These are phyloP conservation scores for Empis stercorea DNA, from an alignment of 2,888 invertebrate genomes.

Conservation along the genomic window DNA sequence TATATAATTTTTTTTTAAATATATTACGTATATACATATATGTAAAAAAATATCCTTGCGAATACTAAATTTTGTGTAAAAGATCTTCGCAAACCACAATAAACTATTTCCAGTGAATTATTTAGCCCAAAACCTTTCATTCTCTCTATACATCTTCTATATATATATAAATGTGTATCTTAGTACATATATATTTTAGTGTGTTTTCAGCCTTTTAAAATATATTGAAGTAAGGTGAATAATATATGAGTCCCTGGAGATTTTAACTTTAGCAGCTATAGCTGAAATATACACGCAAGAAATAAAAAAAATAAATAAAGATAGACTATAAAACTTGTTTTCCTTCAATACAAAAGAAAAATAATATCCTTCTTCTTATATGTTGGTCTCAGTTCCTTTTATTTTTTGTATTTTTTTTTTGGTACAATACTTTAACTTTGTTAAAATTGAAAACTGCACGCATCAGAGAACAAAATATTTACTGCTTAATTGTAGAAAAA, in stretches of 20 bases:
- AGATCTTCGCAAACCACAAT: too few relatives aligned
- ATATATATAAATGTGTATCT: too few relatives aligned
- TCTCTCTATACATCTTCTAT: too few relatives aligned
- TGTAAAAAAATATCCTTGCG: too few relatives aligned
- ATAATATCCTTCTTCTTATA: neutral
- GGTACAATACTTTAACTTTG: neutral
- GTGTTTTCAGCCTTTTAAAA: conserved; percentile 2
- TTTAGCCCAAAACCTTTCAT: too few relatives aligned
- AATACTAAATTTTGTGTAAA: too few relatives aligned
- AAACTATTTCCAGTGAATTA: too few relatives aligned
- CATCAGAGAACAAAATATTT: conserved; percentile 10
- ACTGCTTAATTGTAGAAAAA: neutral
- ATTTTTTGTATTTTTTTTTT: neutral
- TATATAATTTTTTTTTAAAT: too few relatives aligned
- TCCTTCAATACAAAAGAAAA: neutral
- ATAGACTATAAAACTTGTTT: neutral
- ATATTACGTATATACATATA: too few relatives aligned
- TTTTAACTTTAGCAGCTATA: neutral
- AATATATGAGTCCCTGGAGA: conserved; percentile 13
- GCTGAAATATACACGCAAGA: too few relatives aligned
- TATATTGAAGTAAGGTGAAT: conserved; percentile 14
- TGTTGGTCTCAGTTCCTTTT: neutral
- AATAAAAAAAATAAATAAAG: neutral
- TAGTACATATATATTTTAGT: too few relatives aligned
- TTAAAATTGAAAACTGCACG: conserved; percentile 5